Evolutionary conservation across 2,888 invertebrate species (phyloP).

Genomic region (Pogonocherus hispidulus): DNA sequence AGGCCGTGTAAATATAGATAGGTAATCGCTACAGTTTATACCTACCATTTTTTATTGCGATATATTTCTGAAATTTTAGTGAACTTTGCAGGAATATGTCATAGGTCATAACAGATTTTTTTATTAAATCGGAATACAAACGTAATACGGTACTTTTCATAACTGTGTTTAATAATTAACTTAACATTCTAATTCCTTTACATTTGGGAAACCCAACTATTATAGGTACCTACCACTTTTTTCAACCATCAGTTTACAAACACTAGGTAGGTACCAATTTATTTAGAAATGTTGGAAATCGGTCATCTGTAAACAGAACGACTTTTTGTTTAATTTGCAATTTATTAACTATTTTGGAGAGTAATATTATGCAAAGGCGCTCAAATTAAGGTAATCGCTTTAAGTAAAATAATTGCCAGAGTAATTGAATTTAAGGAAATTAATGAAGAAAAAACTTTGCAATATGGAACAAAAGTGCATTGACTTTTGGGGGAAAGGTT

Average conservation of each 20-base stretch:
- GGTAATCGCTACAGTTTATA: too few species aligned
- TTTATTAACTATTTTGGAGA: conserved; percentile 16
- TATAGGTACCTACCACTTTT: not conserved
- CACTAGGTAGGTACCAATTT: conserved; percentile 1
- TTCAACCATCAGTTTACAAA: conserved; percentile 13
- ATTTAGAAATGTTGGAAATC: conserved; percentile 21
- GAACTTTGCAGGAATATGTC: too few species aligned
- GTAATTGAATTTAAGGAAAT: not conserved
- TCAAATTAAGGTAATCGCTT: conserved; percentile 14
- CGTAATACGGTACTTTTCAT: too few species aligned
- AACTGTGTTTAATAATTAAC: too few species aligned
- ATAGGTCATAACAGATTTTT: too few species aligned
- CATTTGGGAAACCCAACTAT: too few species aligned
- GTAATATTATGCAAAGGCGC: conserved; percentile 23
- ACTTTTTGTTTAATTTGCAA: conserved; percentile 20
- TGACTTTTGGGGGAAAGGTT: too few species aligned
- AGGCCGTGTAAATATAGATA: too few species aligned
- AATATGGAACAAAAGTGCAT: not conserved
- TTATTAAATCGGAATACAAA: too few species aligned
- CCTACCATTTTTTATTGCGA: too few species aligned
- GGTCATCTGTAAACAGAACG: conserved; percentile 17
- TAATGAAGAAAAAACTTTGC: not conserved
- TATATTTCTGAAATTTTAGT: too few species aligned
- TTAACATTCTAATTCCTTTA: too few species aligned
- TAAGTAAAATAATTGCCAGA: conserved; percentile 16